phyloP scores from a whole-genome alignment of 2,113 vertebrate genomes.

The Rousettus leschenaultii region DNA sequence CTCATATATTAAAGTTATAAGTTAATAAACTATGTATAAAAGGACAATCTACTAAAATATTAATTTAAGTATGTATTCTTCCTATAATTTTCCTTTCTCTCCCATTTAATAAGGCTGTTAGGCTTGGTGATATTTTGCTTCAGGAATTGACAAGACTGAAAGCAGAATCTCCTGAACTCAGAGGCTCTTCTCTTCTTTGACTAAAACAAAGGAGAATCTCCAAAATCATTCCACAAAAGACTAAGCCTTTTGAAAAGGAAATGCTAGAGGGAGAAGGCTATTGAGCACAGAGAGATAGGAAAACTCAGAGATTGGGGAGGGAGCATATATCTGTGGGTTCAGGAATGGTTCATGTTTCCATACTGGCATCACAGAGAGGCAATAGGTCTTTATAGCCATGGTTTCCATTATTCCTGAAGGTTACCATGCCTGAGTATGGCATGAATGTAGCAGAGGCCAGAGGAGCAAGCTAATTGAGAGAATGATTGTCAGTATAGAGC shows the following conservation, averaged over 20 bases:
- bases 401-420: neutral
- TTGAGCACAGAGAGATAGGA: neutral
- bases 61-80: neutral
- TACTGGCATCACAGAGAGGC: neutral
- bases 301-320: neutral
- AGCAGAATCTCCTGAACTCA: neutral
- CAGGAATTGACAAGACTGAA: neutral
- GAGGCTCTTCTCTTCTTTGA: neutral
- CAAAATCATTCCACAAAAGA: neutral
- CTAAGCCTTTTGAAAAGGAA: neutral
- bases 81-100: neutral
- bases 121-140: neutral
- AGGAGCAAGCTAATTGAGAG: neutral
- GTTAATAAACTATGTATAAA: neutral
- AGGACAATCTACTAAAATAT: neutral
- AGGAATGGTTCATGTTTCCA: neutral
- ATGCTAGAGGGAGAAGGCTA: neutral
- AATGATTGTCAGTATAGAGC: neutral
- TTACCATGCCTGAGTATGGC: neutral
- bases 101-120: neutral
- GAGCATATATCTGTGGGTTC: neutral
- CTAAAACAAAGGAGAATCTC: neutral
- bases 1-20: slow-evolving; percentile 29
- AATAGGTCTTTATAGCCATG: neutral
- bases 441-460: neutral